Conservation (phyloP, 2,113 vertebrate genomes). For the Picathartes gymnocephalus region DNA sequence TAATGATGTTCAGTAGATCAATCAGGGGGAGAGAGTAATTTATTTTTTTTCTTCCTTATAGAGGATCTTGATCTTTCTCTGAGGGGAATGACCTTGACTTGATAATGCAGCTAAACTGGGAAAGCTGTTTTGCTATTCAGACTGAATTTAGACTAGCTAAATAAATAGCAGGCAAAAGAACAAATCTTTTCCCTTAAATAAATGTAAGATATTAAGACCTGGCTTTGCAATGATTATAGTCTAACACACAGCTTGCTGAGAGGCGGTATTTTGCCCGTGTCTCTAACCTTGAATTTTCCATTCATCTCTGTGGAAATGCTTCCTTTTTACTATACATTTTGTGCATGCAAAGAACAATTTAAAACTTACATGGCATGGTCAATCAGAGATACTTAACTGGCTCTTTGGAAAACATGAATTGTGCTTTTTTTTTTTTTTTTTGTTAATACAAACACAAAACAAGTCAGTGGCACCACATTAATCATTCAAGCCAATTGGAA, state of each 20-base stretch:
- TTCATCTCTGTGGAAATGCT: slow-evolving; percentile 39
- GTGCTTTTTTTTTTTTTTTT: background rate
- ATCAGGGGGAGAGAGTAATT: background rate
- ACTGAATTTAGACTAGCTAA: slow-evolving; percentile 32
- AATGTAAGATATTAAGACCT: slow-evolving; percentile 24
- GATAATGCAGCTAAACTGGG: slow-evolving; percentile 14
- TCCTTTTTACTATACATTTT: slow-evolving; percentile 21
- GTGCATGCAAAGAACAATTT: slow-evolving; percentile 35
- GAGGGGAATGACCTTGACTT: slow-evolving; percentile 39
- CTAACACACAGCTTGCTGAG: background rate
- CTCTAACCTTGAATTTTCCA: slow-evolving; percentile 19
- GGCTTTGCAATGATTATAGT: slow-evolving; percentile 28
- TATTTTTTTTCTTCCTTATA: background rate
- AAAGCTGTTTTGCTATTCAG: slow-evolving; percentile 47
- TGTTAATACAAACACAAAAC: slow-evolving; percentile 43
- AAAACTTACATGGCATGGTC: slow-evolving; percentile 22
- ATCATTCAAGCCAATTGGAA: slow-evolving; percentile 45
- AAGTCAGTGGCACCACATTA: slow-evolving; percentile 62
- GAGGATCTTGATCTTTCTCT: slow-evolving; percentile 26
- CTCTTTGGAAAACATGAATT: slow-evolving; percentile 41
- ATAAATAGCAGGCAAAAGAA: slow-evolving; percentile 24
- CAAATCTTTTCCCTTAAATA: slow-evolving; percentile 20
- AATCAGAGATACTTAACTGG: slow-evolving; percentile 22
- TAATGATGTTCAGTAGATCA: slow-evolving; percentile 46
- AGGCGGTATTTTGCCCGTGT: background rate